phyloP scores from a whole-genome alignment of 2,888 invertebrate species.

The Cacoxenus indagator region DNA sequence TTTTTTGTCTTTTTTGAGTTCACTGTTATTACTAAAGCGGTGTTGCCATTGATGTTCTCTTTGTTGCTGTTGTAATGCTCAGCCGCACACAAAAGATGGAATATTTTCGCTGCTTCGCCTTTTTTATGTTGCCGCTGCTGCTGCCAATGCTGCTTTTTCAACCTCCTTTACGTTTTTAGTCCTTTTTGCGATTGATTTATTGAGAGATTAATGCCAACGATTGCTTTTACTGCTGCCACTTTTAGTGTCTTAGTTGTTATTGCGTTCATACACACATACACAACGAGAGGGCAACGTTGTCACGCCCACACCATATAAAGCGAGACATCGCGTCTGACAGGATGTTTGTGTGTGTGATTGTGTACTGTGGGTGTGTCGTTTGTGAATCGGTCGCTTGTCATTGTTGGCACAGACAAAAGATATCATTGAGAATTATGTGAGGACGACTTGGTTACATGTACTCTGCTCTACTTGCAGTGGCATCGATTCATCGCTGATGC shows the following conservation, averaged over 20 bases:
- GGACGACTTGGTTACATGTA: not conserved
- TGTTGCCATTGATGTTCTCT: not conserved
- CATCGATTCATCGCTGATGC: not conserved
- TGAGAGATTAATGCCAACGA: constrained; percentile 36
- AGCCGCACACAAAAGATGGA: constrained; percentile 18
- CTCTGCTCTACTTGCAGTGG: not conserved
- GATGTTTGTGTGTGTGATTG: not conserved
- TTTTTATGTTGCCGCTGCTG: constrained; percentile 15
- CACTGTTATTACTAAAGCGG: not conserved
- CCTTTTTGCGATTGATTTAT: constrained; percentile 34
- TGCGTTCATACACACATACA: not conserved
- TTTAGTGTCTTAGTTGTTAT: constrained; percentile 4
- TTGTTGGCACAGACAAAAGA: constrained; percentile 20
- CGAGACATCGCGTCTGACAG: not conserved
- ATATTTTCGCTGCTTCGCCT: constrained; percentile 14
- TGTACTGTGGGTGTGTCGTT: not conserved
- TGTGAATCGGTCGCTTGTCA: not conserved
- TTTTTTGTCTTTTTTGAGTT: not conserved
- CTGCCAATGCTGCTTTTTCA: not conserved
- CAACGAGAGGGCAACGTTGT: not conserved
- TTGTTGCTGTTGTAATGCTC: constrained; percentile 16
- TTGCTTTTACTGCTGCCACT: constrained; percentile 22
- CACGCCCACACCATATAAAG: not conserved
- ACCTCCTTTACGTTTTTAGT: constrained; percentile 16
- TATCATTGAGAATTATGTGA: constrained; percentile 17